Percentiles rank a stretch among this genome's conserved stretches.
phyloP scores from a whole-genome alignment of 53 echinoderm and acorn worm genomes.

The Patiria pectinifera region DNA sequence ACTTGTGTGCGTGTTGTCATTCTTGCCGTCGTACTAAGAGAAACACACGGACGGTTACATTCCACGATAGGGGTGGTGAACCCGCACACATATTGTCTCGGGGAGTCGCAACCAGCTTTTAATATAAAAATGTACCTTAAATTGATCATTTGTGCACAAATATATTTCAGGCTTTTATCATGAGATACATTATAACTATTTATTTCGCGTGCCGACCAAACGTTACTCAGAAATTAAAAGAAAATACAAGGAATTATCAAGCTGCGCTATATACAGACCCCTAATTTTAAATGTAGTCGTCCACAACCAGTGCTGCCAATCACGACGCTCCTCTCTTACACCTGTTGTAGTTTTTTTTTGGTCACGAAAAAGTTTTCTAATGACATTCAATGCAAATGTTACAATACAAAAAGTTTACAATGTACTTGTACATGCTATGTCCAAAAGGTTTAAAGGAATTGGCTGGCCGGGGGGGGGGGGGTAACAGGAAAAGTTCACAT shows the following conservation, averaged over 20 bases:
- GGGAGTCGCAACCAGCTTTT: neutral
- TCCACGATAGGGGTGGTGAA: neutral
- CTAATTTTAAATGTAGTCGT: slow-evolving; percentile 13
- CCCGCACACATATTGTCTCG: neutral
- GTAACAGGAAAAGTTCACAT: too few relatives aligned
- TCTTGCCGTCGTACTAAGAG: neutral
- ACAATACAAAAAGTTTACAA: too few relatives aligned
- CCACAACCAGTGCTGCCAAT: slow-evolving; percentile 19
- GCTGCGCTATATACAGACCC: neutral
- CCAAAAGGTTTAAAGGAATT: too few relatives aligned
- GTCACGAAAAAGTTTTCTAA: neutral
- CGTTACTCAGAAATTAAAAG: neutral
- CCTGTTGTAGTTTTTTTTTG: neutral
- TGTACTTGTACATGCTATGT: too few relatives aligned
- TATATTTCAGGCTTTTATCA: neutral
- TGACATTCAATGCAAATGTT: too few relatives aligned
- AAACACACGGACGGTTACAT: neutral
- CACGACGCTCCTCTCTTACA: neutral
- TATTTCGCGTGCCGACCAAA: neutral
- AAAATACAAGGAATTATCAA: neutral
- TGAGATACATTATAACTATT: neutral
- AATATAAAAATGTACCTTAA: neutral
- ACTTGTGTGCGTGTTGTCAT: neutral
- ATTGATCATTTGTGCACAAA: neutral
- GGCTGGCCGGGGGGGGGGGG: too few relatives aligned